These are phyloP conservation scores for Parapsyche elsis DNA, from an alignment of 1,140 invertebrate genomes.

Conservation along the genomic window DNA sequence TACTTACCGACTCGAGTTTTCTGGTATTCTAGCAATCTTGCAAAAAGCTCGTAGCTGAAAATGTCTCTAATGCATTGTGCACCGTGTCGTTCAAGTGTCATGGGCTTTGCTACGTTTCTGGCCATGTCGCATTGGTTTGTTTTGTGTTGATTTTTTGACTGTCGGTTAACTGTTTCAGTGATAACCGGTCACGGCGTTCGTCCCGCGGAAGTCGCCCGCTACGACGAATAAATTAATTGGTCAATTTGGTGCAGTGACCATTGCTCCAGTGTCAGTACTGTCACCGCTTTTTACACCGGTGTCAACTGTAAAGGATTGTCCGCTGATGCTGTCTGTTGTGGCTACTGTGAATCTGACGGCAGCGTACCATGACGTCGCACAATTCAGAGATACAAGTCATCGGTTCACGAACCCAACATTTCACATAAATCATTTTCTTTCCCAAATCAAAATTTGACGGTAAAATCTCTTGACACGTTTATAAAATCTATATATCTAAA, in stretches of 20 bases:
- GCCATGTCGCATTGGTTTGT: too few relatives aligned
- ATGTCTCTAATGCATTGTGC: not conserved
- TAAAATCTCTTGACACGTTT: too few relatives aligned
- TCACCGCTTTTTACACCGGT: constrained; percentile 31
- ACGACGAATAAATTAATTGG: constrained; percentile 43
- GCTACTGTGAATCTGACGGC: constrained; percentile 8
- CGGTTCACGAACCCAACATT: not conserved
- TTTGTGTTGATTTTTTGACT: too few relatives aligned
- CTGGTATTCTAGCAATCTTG: too few relatives aligned
- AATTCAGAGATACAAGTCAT: not conserved
- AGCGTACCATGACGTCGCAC: constrained; percentile 10
- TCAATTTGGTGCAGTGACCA: constrained; percentile 43
- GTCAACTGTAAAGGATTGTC: constrained; percentile 32
- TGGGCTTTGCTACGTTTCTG: not conserved
- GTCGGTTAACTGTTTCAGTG: too few relatives aligned
- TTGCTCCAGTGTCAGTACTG: constrained; percentile 21
- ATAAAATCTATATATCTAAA: too few relatives aligned
- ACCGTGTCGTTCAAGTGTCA: not conserved
- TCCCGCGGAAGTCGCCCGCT: constrained; percentile 12
- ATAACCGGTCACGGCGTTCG: not conserved
- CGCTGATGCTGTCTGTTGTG: constrained; percentile 5
- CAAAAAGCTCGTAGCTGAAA: too few relatives aligned
- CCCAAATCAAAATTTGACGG: too few relatives aligned
- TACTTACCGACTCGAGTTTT: too few relatives aligned
- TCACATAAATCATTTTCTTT: too few relatives aligned